Evolutionary conservation across 2,888 invertebrate genomes (phyloP).

Genomic region (Tyria jacobaeae): DNA sequence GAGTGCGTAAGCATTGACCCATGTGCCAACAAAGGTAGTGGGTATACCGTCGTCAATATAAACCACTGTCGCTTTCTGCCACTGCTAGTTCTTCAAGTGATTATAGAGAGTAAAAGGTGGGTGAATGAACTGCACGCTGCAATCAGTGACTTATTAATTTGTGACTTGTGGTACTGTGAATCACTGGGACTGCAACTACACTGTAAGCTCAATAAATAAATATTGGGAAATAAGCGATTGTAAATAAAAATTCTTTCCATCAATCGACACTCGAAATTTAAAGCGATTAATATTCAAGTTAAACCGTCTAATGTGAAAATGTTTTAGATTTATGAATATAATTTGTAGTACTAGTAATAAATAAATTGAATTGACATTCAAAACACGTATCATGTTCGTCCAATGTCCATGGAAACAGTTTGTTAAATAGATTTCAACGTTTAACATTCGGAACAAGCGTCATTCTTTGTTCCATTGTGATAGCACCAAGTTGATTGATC

Average conservation of each 20-base stretch:
- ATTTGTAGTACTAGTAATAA: constrained; percentile 24
- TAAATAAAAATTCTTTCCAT: background rate
- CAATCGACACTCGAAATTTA: background rate
- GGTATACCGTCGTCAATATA: constrained; percentile 80
- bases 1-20: constrained; percentile 57
- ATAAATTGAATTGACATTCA: constrained; percentile 58
- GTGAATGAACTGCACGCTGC: constrained; percentile 66
- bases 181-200: constrained; percentile 42
- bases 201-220: constrained; percentile 6
- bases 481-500: constrained; percentile 47
- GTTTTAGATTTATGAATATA: constrained; percentile 26
- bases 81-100: constrained; percentile 79
- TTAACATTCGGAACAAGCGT: constrained; percentile 57
- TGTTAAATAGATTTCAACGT: constrained; percentile 56
- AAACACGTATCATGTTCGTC: constrained; percentile 54
- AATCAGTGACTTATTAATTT: constrained; percentile 59
- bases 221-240: background rate
- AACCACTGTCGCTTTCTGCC: constrained; percentile 81
- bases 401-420: constrained; percentile 60
- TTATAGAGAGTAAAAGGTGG: constrained; percentile 83
- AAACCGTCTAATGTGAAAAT: constrained; percentile 17
- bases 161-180: constrained; percentile 58
- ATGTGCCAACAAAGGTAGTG: constrained; percentile 75
- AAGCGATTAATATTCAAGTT: constrained; percentile 16
- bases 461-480: constrained; percentile 52